Percentiles rank a stretch among this genome's conserved stretches.
Conservation (phyloP, 2,113 vertebrate species). For the Bostrychus sinensis region DNA sequence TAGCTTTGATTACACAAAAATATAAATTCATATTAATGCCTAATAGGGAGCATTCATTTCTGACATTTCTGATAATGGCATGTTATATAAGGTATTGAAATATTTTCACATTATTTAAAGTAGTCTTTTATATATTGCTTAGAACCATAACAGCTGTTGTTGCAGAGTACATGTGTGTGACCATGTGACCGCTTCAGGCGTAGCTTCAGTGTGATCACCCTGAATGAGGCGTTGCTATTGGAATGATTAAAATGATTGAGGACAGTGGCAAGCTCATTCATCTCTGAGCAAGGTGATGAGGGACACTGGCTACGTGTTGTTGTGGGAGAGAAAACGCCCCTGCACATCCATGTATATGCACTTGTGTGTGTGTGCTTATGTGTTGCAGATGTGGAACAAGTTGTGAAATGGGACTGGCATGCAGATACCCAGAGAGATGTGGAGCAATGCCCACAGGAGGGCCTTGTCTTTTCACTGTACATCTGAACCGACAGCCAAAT, state of each 20-base stretch:
- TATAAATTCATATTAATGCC: too few species aligned
- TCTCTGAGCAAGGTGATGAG: conserved; percentile 81
- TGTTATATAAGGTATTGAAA: too few species aligned
- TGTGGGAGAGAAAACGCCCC: conserved; percentile 36
- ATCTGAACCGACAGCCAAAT: conserved; percentile 63
- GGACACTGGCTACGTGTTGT: conserved; percentile 56
- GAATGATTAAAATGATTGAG: conserved; percentile 84
- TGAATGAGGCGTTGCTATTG: conserved; percentile 74
- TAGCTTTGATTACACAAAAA: too few species aligned
- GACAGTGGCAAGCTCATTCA: conserved; percentile 75
- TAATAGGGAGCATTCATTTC: too few species aligned
- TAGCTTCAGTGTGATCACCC: conserved; percentile 53
- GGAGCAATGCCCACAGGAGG: conserved; percentile 62
- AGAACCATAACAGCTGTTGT: not conserved
- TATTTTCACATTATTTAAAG: not conserved
- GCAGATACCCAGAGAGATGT: conserved; percentile 36
- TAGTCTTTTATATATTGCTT: not conserved
- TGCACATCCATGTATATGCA: conserved; percentile 23
- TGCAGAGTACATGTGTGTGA: conserved; percentile 28
- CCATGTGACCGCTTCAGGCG: conserved; percentile 67
- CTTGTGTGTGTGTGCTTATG: conserved; percentile 19
- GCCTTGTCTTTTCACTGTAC: conserved; percentile 59
- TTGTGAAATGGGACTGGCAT: conserved; percentile 72
- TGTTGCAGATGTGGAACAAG: conserved; percentile 69
- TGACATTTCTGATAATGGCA: conserved; percentile 5